phyloP scores from a whole-genome alignment of 2,888 invertebrate species.

The Dioctria rufipes region DNA sequence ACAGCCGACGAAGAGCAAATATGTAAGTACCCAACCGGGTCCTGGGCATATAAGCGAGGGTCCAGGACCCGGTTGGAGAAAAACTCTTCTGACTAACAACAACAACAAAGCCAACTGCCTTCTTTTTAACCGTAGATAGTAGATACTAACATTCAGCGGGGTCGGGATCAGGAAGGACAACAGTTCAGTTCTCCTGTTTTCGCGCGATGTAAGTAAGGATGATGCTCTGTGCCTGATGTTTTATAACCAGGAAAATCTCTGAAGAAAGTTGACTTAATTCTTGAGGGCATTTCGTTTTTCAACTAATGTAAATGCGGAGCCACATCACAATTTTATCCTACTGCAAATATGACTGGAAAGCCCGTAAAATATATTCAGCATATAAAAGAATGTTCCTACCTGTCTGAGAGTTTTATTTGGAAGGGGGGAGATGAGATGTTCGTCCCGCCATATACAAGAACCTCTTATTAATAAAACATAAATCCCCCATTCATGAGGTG shows the following conservation, averaged over 20 bases:
- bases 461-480: constrained; percentile 52
- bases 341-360: constrained; percentile 10
- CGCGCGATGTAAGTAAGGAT: not conserved
- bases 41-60: not conserved
- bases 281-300: constrained; percentile 28
- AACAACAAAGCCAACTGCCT: not conserved
- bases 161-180: not conserved
- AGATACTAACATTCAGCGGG: constrained; percentile 9
- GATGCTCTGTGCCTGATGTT: not conserved
- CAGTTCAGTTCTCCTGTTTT: not conserved
- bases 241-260: constrained; percentile 35
- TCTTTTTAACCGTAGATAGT: constrained; percentile 9
- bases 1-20: constrained; percentile 54
- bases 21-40: constrained; percentile 54
- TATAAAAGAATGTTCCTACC: not conserved
- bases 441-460: not conserved
- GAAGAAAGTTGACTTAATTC: constrained; percentile 44
- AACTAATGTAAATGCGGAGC: constrained; percentile 13
- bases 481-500: not conserved
- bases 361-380: constrained; percentile 27
- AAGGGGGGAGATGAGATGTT: not conserved
- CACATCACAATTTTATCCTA: constrained; percentile 22
- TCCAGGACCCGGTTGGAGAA: constrained; percentile 27
- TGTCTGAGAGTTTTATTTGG: not conserved
- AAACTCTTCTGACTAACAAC: constrained; percentile 49